Percentiles rank a stretch among this genome's conserved stretches.
Evolutionary conservation across 2,888 invertebrate genomes (phyloP).

Genomic region (Drosophila conformis): DNA sequence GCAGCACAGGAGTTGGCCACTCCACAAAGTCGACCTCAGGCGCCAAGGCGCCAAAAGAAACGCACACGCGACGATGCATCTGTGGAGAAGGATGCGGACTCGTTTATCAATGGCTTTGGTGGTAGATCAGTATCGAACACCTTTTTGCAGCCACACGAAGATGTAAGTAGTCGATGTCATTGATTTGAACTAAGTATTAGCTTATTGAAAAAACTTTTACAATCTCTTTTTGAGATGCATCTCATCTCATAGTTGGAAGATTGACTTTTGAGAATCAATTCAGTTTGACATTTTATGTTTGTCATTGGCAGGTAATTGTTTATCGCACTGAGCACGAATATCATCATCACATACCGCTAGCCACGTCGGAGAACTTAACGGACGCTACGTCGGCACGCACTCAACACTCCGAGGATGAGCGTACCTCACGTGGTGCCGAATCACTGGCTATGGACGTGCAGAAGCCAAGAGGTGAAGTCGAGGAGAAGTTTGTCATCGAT

Average conservation of each 20-base stretch:
- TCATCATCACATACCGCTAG: slow-evolving; percentile 86
- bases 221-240: neutral
- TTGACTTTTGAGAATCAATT: neutral
- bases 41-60: slow-evolving; percentile 84
- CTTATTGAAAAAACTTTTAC: neutral
- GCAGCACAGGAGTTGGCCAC: slow-evolving; percentile 37
- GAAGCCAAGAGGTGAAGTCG: slow-evolving; percentile 50
- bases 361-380: slow-evolving; percentile 86
- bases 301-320: slow-evolving; percentile 86
- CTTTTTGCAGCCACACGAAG: slow-evolving; percentile 84
- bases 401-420: slow-evolving; percentile 88
- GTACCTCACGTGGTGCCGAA: slow-evolving; percentile 90
- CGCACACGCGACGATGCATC: slow-evolving; percentile 77
- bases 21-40: slow-evolving; percentile 80
- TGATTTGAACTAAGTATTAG: neutral
- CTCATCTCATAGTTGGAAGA: neutral
- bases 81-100: slow-evolving; percentile 84
- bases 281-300: neutral
- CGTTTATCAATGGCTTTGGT: slow-evolving; percentile 84
- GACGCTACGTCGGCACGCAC: slow-evolving; percentile 87
- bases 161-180: slow-evolving; percentile 70
- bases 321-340: slow-evolving; percentile 89
- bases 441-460: slow-evolving; percentile 87
- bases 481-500: slow-evolving; percentile 83
- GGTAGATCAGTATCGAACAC: slow-evolving; percentile 85